Conservation (phyloP, 2,888 invertebrate genomes). For the Merodon equestris region DNA sequence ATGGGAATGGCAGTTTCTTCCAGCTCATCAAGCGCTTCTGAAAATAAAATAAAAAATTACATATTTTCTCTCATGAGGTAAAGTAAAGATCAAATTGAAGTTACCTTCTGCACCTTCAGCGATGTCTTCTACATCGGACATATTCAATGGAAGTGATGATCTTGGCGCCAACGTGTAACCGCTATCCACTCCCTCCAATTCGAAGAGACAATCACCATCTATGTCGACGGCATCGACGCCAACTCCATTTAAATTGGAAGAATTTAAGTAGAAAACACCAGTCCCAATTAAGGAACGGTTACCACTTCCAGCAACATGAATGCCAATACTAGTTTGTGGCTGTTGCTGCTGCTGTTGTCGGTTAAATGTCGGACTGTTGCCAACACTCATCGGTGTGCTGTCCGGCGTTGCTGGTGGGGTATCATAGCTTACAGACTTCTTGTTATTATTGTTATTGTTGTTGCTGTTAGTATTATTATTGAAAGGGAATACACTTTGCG, state of each 20-base stretch:
- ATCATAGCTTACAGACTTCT: constrained; percentile 77
- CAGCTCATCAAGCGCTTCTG: constrained; percentile 77
- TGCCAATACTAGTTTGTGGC: constrained; percentile 60
- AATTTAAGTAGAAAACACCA: constrained; percentile 38
- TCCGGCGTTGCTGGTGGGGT: constrained; percentile 79
- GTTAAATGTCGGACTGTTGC: constrained; percentile 78
- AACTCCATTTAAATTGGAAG: constrained; percentile 64
- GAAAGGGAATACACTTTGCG: constrained; percentile 50
- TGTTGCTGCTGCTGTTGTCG: constrained; percentile 71
- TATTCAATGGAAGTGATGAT: constrained; percentile 69
- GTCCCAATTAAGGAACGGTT: constrained; percentile 44
- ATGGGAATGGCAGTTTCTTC: constrained; percentile 74
- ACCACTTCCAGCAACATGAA: constrained; percentile 20
- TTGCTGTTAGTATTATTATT: constrained; percentile 18
- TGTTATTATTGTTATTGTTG: constrained; percentile 22
- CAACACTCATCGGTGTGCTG: constrained; percentile 78
- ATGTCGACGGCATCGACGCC: constrained; percentile 74
- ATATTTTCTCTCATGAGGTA: constrained; percentile 72
- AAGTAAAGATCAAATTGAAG: constrained; percentile 5
- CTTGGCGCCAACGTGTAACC: constrained; percentile 46
- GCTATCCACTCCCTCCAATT: constrained; percentile 83
- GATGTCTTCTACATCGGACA: constrained; percentile 84
- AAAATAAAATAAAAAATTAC: constrained; percentile 20
- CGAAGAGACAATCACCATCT: constrained; percentile 87
- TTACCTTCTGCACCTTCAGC: constrained; percentile 89